A percentile compares a stretch with the other conserved stretches of the same genome.
Evolutionary conservation across 2,888 invertebrate genomes (phyloP).

Genomic region (Rhagonycha lutea): DNA sequence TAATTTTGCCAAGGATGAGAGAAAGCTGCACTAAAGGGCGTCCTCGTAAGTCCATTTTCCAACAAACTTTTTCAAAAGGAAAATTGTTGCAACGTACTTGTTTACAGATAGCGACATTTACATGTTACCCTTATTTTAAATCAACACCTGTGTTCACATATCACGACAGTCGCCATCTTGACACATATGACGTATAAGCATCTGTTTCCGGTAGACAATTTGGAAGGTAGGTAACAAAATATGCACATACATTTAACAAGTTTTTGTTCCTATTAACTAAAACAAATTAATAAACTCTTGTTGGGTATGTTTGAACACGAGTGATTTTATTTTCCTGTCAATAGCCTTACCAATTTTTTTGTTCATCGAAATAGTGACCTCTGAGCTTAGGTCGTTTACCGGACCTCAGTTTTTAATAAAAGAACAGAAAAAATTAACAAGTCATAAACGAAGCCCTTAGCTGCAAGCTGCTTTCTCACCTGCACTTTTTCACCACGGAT

Average conservation of each 20-base stretch:
- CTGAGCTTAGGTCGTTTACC: not conserved
- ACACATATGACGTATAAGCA: slow-evolving; percentile 4
- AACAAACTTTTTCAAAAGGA: not conserved
- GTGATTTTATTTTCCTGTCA: not conserved
- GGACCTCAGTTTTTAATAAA: not conserved
- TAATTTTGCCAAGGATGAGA: slow-evolving; percentile 34
- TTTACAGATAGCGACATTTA: not conserved
- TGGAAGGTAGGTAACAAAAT: not conserved
- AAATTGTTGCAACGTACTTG: not conserved
- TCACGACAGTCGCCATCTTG: slow-evolving; percentile 3
- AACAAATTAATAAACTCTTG: not conserved
- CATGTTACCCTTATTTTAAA: slow-evolving; percentile 2
- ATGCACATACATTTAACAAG: not conserved
- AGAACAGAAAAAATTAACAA: not conserved
- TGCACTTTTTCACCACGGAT: not conserved
- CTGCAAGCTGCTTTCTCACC: not conserved
- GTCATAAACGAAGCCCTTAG: not conserved
- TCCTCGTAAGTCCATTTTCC: slow-evolving; percentile 11
- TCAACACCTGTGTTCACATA: slow-evolving; percentile 3
- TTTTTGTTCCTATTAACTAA: not conserved
- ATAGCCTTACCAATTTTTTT: not conserved
- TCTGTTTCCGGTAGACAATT: slow-evolving; percentile 6
- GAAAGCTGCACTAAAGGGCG: slow-evolving; percentile 22
- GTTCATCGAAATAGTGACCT: not conserved
- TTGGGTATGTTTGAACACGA: not conserved